Evolutionary conservation across 2,888 invertebrate genomes (phyloP).

Genomic region (Lordiphosa fenestrarum): DNA sequence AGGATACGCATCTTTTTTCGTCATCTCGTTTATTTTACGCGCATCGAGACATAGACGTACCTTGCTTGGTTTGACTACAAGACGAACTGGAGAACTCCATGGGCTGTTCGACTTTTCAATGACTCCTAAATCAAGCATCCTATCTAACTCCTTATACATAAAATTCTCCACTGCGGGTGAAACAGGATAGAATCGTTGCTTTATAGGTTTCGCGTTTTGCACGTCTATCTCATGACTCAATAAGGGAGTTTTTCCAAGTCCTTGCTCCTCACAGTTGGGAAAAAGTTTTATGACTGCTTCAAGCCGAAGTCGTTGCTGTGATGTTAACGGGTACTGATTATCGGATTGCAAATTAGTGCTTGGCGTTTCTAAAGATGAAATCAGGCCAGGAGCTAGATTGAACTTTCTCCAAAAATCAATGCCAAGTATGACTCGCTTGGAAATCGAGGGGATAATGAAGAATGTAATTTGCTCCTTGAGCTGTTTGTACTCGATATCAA

Average conservation of each 20-base stretch:
- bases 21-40: background rate
- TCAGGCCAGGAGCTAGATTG: too few relatives aligned
- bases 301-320: too few relatives aligned
- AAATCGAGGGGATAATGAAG: background rate
- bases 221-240: too few relatives aligned
- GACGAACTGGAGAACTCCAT: background rate
- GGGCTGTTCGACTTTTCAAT: background rate
- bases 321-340: too few relatives aligned
- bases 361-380: too few relatives aligned
- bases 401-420: background rate
- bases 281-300: too few relatives aligned
- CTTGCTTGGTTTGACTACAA: background rate
- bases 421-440: background rate
- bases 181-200: background rate
- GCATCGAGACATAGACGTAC: background rate
- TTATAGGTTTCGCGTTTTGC: too few relatives aligned
- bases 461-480: background rate
- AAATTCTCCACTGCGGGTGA: background rate
- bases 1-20: too few relatives aligned
- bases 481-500: background rate
- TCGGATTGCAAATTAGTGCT: too few relatives aligned
- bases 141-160: constrained; percentile 1
- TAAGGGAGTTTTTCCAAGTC: too few relatives aligned
- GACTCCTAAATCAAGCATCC: background rate
- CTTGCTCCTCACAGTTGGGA: too few relatives aligned